Evolutionary conservation across 2,113 vertebrate species (phyloP).

Genomic region (Hemicordylus capensis): DNA sequence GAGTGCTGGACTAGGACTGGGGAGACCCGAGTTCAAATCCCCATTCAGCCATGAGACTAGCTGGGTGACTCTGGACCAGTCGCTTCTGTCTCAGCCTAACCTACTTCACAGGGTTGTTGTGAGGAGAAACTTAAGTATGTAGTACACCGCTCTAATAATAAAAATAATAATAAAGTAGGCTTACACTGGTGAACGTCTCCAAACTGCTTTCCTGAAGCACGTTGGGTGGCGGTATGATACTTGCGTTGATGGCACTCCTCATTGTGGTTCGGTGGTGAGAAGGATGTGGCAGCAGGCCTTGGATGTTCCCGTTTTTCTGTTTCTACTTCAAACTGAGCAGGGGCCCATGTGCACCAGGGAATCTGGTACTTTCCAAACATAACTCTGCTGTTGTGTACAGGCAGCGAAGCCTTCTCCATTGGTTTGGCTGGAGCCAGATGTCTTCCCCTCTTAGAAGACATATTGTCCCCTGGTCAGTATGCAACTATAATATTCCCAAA

Average conservation of each 20-base stretch:
- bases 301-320: constrained; percentile 44
- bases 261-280: background rate
- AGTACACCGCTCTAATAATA: too few species aligned
- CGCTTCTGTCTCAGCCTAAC: too few species aligned
- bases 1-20: too few species aligned
- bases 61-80: too few species aligned
- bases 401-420: background rate
- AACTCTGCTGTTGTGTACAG: background rate
- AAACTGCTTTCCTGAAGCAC: background rate
- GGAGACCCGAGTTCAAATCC: too few species aligned
- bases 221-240: background rate
- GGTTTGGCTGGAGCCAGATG: background rate
- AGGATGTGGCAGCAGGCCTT: constrained; percentile 12
- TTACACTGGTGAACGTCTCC: constrained; percentile 21
- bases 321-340: constrained; percentile 48
- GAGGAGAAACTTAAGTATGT: too few species aligned
- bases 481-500: background rate
- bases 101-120: too few species aligned
- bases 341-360: constrained; percentile 13
- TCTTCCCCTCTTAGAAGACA: background rate
- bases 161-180: too few species aligned
- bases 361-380: fast-evolving
- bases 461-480: too few species aligned
- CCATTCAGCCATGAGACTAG: too few species aligned
- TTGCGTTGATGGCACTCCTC: constrained; percentile 46